Conservation (phyloP, 1,140 invertebrate species). For the Wasmannia auropunctata region DNA sequence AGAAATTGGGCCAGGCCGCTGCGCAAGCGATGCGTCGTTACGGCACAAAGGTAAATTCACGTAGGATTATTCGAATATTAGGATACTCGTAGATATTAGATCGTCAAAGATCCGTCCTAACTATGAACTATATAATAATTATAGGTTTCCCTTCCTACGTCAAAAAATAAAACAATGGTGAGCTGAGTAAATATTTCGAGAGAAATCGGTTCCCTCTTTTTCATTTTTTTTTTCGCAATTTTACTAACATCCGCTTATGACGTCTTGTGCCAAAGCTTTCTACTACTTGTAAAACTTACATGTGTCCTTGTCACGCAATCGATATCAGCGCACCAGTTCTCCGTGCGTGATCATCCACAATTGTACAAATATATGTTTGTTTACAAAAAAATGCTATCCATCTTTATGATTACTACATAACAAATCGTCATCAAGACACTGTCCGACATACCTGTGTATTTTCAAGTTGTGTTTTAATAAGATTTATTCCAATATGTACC, state of each 20-base stretch:
- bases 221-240: constrained; percentile 28
- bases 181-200: constrained; percentile 74
- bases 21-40: constrained; percentile 95
- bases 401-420: background rate
- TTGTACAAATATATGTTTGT: background rate
- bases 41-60: constrained; percentile 93
- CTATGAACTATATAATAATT: constrained; percentile 75
- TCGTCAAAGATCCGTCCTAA: constrained; percentile 70
- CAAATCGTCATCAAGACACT: background rate
- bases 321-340: background rate
- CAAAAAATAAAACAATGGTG: constrained; percentile 81
- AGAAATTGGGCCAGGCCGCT: constrained; percentile 92
- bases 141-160: constrained; percentile 80
- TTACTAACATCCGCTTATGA: constrained; percentile 50
- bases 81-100: background rate
- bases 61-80: background rate
- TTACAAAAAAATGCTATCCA: background rate
- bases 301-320: background rate
- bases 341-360: background rate
- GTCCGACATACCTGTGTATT: constrained; percentile 3
- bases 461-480: background rate
- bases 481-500: background rate
- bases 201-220: background rate
- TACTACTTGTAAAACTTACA: background rate
- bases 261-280: constrained; percentile 44